Evolutionary conservation across 2,888 invertebrate genomes (phyloP).

Genomic region (Sturmia bella): DNA sequence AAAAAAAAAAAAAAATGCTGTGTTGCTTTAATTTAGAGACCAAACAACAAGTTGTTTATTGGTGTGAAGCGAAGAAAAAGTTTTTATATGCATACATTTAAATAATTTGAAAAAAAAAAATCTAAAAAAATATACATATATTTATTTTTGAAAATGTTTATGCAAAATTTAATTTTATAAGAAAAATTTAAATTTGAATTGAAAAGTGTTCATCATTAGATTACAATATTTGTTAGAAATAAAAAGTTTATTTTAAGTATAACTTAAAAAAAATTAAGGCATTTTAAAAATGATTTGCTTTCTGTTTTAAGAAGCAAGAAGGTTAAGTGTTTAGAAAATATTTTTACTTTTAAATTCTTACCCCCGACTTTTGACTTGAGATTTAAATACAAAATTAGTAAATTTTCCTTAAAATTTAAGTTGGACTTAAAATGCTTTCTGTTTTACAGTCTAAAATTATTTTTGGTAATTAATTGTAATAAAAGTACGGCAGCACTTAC

Average conservation of each 20-base stretch:
- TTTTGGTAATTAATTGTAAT: too few relatives aligned
- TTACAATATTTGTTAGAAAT: constrained; percentile 2
- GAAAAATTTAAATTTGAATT: constrained; percentile 3
- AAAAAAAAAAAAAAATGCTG: constrained; percentile 12
- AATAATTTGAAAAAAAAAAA: constrained; percentile 26
- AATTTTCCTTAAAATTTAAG: too few relatives aligned
- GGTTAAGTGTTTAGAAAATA: too few relatives aligned
- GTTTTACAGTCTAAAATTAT: too few relatives aligned
- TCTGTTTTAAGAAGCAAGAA: too few relatives aligned
- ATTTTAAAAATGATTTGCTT: too few relatives aligned
- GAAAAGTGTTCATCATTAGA: neutral
- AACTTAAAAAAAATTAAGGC: too few relatives aligned
- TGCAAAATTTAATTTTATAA: neutral
- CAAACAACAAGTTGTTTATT: constrained; percentile 59
- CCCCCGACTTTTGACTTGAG: too few relatives aligned
- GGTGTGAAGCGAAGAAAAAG: constrained; percentile 16
- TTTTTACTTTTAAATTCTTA: too few relatives aligned
- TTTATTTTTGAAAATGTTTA: neutral
- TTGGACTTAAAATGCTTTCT: too few relatives aligned
- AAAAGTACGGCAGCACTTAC: too few relatives aligned
- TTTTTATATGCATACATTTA: constrained; percentile 36
- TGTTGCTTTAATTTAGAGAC: constrained; percentile 32
- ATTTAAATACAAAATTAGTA: too few relatives aligned
- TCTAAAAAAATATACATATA: neutral
- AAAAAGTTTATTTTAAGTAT: neutral